These are phyloP conservation scores for Motacilla alba DNA, from an alignment of 2,113 vertebrate genomes.

Conservation along the genomic window DNA sequence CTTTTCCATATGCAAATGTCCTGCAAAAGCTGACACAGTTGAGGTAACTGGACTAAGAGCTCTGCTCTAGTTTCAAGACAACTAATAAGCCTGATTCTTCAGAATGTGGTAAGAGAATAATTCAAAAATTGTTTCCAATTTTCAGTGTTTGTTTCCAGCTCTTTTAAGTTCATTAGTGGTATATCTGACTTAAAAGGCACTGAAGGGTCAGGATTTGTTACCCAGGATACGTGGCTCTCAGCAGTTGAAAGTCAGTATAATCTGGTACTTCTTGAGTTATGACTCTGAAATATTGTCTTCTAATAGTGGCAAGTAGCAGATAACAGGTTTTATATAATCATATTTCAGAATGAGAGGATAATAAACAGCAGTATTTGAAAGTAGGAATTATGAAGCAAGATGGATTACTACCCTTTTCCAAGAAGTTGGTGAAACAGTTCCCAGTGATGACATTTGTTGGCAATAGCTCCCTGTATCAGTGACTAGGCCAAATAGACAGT, in stretches of 20 bases:
- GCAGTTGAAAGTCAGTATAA: background rate
- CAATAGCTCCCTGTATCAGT: background rate
- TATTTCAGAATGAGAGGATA: background rate
- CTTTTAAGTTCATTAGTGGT: background rate
- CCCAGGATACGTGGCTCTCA: background rate
- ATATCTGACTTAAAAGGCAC: background rate
- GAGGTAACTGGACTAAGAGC: background rate
- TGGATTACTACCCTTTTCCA: background rate
- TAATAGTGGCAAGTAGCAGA: background rate
- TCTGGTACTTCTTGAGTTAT: background rate
- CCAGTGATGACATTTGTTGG: background rate
- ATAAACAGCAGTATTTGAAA: background rate
- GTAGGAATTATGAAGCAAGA: background rate
- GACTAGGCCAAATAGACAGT: background rate
- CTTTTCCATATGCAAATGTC: background rate
- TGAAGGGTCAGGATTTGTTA: background rate
- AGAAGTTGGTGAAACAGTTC: background rate
- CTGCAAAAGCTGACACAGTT: background rate
- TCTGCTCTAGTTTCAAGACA: background rate
- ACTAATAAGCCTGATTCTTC: background rate
- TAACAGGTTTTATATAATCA: background rate
- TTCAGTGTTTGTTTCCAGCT: background rate
- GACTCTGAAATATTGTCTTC: background rate
- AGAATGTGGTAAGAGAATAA: background rate
- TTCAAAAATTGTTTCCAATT: background rate